Conservation (phyloP, 1,140 invertebrate genomes). For the Pteromalus puparum region DNA sequence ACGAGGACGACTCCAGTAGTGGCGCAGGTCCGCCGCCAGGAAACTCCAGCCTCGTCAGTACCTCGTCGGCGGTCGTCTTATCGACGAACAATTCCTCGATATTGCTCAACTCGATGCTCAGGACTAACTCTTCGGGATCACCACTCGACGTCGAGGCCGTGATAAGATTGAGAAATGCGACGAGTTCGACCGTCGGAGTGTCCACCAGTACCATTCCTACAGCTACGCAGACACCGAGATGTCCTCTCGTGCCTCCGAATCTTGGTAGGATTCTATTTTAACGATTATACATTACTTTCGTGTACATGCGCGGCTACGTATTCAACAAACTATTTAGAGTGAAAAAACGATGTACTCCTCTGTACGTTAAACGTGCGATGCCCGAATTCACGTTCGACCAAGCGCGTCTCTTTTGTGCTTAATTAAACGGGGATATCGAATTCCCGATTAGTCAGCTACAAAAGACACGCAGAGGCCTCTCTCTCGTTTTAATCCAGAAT, state of each 20-base stretch:
- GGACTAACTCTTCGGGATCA: background rate
- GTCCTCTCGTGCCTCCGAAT: conserved; percentile 73
- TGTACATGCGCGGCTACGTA: no score
- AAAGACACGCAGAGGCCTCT: no score
- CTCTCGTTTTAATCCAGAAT: background rate
- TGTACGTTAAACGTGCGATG: no score
- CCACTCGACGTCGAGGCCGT: background rate
- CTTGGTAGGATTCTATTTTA: conserved; percentile 65
- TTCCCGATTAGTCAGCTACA: background rate
- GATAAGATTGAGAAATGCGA: background rate
- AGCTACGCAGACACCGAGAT: conserved; percentile 58
- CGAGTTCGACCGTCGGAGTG: background rate
- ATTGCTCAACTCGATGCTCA: background rate
- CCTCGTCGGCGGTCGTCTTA: background rate
- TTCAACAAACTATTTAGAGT: no score
- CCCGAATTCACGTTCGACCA: background rate
- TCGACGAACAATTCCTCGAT: background rate
- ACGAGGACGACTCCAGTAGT: background rate
- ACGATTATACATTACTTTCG: no score
- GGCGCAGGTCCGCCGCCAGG: background rate
- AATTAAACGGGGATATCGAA: background rate
- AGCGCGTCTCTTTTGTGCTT: background rate
- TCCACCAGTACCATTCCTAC: background rate
- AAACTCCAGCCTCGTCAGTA: background rate
- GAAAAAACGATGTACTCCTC: no score